Evolutionary conservation across 2,888 invertebrate species (phyloP).

Genomic region (Lampropteryx suffumata): DNA sequence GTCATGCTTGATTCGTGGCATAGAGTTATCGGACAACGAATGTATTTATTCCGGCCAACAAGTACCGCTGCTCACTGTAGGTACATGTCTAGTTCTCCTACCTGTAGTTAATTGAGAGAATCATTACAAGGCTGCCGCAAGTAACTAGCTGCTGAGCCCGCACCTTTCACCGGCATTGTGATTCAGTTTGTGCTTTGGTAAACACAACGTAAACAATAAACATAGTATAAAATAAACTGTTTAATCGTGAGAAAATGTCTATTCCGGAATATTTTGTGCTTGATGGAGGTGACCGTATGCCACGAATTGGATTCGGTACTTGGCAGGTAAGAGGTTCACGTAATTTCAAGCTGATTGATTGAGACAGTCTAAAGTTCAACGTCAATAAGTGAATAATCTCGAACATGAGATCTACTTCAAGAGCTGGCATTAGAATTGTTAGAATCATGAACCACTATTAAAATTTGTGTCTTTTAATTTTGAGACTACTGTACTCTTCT

Average conservation of each 20-base stretch:
- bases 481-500: conserved; percentile 7
- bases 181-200: conserved; percentile 34
- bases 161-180: conserved; percentile 47
- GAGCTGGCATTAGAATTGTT: background rate
- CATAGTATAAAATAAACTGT: conserved; percentile 16
- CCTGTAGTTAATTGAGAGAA: conserved; percentile 25
- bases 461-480: conserved; percentile 6
- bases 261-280: conserved; percentile 59
- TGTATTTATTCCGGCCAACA: conserved; percentile 23
- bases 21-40: background rate
- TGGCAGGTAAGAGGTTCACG: conserved; percentile 86
- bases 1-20: too few relatives aligned
- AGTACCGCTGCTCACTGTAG: conserved; percentile 10
- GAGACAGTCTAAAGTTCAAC: too few relatives aligned
- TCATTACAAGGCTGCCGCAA: conserved; percentile 38
- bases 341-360: too few relatives aligned
- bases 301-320: conserved; percentile 89
- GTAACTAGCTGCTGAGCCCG: conserved; percentile 24
- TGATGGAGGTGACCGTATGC: conserved; percentile 84
- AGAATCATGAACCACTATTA: background rate
- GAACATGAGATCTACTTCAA: conserved; percentile 10
- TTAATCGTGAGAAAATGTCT: conserved; percentile 47
- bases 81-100: background rate
- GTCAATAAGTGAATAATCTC: conserved; percentile 26
- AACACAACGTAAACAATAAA: conserved; percentile 33